Base-by-base conservation (phyloP, 2,797 vertebrate genomes). In the Rhinatrema bivittatum region DNA sequence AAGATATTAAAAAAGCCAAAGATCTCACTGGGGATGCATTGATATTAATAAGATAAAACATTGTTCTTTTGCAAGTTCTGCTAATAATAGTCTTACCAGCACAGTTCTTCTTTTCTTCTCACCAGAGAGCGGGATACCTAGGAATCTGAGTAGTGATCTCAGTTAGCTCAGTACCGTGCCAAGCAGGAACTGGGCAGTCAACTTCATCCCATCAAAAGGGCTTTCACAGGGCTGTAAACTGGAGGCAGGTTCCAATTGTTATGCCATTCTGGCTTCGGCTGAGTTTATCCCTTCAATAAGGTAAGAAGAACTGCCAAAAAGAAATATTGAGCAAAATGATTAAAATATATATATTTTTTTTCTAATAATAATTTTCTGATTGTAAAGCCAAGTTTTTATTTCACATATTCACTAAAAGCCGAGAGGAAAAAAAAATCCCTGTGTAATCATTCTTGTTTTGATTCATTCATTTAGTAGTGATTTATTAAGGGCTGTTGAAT, bases 401-500 rank as follows among this genome's bases (percentile, higher is more conserved):
- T 70, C 74, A 60, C 62, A 49, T 58, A 51, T 61, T 36, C 46
- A 66, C 38, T 62, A 42, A 53, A 72, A 65, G 42, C 62, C 35
- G 31, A 47, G 31, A 47, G 53, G 56, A 59, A 62, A 59, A 26
- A 44, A 52, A 78, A 70, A 60, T 33, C n/a, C n/a, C n/a, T n/a
- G n/a, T n/a, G n/a, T n/a, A 81, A 79, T 65, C 49, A 72, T 65
- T 65, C 70, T 72, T 74, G 68, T 74, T 80, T 79, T 70, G 62
- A 67, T 74, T 70, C 66, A 70, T 79, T 81, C 46, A 60, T 70
- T 82, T 76, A 58, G 64, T 53, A 43, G 70, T 79, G 83, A 81
- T 85, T 83, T 84, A 85, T 85, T 79, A 82, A 84, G 68, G 64
- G 56, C 73, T 70, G 65, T 65, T 76, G 78, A 79, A 80, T 76